Percentiles rank a stretch among this genome's conserved stretches.
Evolutionary conservation across 2,113 vertebrate species (phyloP).

Genomic region (Atrichornis clamosus): DNA sequence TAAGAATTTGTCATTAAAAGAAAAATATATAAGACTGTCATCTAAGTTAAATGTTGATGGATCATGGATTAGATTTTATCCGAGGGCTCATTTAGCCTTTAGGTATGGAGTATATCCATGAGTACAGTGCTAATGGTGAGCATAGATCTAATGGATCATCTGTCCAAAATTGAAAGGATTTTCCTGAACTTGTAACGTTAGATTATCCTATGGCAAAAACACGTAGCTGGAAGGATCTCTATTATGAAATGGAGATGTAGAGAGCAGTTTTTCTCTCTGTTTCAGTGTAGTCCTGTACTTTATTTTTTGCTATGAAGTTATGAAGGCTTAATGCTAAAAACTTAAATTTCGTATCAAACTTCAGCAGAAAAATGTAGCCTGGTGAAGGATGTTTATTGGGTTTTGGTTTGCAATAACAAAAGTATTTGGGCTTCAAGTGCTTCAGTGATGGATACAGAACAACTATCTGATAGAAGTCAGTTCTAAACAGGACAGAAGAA

Average conservation of each 20-base stretch:
- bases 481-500: background rate
- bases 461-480: background rate
- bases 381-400: background rate
- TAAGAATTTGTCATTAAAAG: background rate
- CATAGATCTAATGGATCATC: slow-evolving; percentile 15
- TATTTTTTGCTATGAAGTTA: background rate
- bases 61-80: background rate
- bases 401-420: background rate
- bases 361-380: background rate
- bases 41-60: slow-evolving; percentile 1
- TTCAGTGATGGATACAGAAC: background rate
- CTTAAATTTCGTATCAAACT: background rate
- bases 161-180: slow-evolving; percentile 22
- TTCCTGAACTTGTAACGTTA: background rate
- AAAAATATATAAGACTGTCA: background rate
- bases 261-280: background rate
- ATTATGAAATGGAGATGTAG: background rate
- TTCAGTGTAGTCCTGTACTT: background rate
- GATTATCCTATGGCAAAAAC: background rate
- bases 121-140: background rate
- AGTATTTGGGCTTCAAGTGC: background rate
- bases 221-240: background rate
- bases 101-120: background rate
- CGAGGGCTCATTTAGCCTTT: background rate
- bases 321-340: background rate